Base-by-base conservation (phyloP, 2,113 vertebrate species). In the Pelecanoides urinatrix region DNA sequence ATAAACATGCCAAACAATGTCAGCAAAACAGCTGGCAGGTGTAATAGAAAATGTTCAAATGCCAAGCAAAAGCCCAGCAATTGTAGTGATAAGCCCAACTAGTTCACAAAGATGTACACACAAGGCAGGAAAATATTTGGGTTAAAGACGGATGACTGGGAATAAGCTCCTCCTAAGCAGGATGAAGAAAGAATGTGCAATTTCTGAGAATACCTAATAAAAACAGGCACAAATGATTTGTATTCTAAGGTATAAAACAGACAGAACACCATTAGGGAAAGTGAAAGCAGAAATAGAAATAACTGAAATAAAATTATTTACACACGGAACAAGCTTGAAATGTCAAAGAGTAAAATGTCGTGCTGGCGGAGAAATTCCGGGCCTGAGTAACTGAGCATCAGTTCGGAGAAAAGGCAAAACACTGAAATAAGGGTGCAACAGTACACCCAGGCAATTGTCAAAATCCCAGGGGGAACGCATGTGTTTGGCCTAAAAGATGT, bases 261-360 rank as follows among this genome's bases (percentile, higher is more conserved):
- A 26, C 25, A 71, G 66, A 91, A 49, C 5, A 8, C 11, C 6
- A 44, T 38, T 53, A 81, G 80, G 36, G 81, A 95, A 93, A 94
- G 50, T 20, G 73, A 93, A 95, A 94, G 81, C 87, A 95, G 94
- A 91, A 94, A 66, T 8, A 77, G 55, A 86, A 77, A 44, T 70
- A 94, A 70, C 59, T 21, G 49, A 87, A 91, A 70, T 40, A 73
- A 76, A 80, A 66, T 72, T 73, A 23, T 67, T 81, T 53, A 53
- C 30, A 58, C 34, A 32, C 4, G 2, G 50, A 92, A 77, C 67
- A 66, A 84, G 50, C 18, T 62, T 86, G 62, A 95, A 96, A 95
- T 93, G 36, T 91, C 87, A 77, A 82, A 81, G 58, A 62, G 49
- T 45, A 58, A 94, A 94, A 84, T 86, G 73, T 47, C 67, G 56